Evolutionary conservation across 1,140 invertebrate species (phyloP).

Genomic region (Vanessa tameamea): DNA sequence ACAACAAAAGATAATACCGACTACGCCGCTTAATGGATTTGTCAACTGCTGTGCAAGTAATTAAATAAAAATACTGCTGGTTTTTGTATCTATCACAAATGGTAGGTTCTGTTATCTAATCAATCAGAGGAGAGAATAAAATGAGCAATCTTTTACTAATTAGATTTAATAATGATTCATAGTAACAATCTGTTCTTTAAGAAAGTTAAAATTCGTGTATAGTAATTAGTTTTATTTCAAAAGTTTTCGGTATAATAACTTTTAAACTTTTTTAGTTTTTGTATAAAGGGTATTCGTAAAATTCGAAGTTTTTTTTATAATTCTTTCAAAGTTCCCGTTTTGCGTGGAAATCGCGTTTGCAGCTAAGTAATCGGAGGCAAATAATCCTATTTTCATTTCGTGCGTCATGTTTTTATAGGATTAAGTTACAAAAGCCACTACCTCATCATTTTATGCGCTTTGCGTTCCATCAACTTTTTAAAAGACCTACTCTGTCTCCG

Average conservation of each 20-base stretch:
- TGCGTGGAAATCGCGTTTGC: constrained; percentile 30
- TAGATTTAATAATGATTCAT: neutral
- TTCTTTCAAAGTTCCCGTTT: constrained; percentile 24
- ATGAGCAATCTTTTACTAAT: neutral
- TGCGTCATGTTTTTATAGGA: constrained; percentile 43
- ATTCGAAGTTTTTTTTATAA: constrained; percentile 25
- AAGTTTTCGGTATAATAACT: too few species aligned
- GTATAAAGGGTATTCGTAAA: neutral
- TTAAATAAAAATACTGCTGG: constrained; percentile 67
- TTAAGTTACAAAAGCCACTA: constrained; percentile 43
- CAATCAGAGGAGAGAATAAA: constrained; percentile 14
- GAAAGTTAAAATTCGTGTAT: neutral
- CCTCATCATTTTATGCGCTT: constrained; percentile 45
- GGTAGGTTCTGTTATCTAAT: constrained; percentile 28
- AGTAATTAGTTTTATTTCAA: too few species aligned
- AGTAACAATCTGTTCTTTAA: too few species aligned
- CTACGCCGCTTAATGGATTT: constrained; percentile 72
- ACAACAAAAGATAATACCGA: constrained; percentile 73
- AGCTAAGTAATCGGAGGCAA: constrained; percentile 38
- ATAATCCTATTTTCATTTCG: constrained; percentile 43
- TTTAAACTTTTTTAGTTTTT: neutral
- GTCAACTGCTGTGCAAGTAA: constrained; percentile 71
- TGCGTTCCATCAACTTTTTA: constrained; percentile 51
- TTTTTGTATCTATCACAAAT: constrained; percentile 36
- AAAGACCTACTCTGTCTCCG: constrained; percentile 64